A percentile compares a stretch with the other conserved stretches of the same genome.
phyloP scores from a whole-genome alignment of 2,113 vertebrate species.

The Myrmecobius fasciatus region DNA sequence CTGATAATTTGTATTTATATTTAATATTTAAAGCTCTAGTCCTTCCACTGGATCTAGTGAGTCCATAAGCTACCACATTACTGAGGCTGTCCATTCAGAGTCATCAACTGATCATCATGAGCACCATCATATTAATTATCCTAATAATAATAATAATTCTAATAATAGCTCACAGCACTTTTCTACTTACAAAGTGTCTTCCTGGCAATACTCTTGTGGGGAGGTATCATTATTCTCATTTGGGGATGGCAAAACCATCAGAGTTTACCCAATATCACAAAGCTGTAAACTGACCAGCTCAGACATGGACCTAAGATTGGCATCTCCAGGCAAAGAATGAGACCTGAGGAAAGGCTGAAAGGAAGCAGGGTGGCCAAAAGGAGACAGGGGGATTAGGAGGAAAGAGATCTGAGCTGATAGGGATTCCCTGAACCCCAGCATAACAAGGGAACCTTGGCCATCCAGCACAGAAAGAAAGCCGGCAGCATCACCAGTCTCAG shows the following conservation, averaged over 20 bases:
- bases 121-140: not conserved
- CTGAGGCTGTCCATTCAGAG: not conserved
- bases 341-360: not conserved
- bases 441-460: too few relatives aligned
- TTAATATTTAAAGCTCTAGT: not conserved
- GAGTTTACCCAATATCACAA: not conserved
- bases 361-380: not conserved
- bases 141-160: not conserved
- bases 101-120: not conserved
- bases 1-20: not conserved
- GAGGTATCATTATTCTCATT: not conserved
- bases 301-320: not conserved
- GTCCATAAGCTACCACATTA: not conserved
- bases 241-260: not conserved
- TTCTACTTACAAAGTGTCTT: not conserved
- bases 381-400: not conserved
- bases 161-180: not conserved
- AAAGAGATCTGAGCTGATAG: not conserved
- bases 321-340: not conserved
- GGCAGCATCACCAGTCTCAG: too few relatives aligned
- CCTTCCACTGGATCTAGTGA: not conserved
- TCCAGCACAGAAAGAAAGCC: too few relatives aligned
- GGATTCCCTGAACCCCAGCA: too few relatives aligned
- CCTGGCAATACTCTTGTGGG: not conserved
- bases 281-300: not conserved